Percentiles rank a stretch among this genome's conserved stretches.
These are phyloP conservation scores for Stigmatopora nigra DNA, from an alignment of 2,113 vertebrate species.

Conservation along the genomic window DNA sequence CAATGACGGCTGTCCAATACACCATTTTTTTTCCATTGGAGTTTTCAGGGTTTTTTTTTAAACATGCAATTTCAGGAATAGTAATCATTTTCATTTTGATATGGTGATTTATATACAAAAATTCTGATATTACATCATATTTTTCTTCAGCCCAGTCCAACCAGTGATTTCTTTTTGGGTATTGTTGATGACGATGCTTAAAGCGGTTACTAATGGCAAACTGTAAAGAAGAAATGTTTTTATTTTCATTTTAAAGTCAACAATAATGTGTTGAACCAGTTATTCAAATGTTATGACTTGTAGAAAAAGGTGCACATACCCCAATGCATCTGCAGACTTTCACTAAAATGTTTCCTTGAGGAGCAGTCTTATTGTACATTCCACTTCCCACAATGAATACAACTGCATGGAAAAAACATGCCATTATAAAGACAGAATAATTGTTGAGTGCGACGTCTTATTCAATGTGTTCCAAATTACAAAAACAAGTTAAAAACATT, in stretches of 20 bases:
- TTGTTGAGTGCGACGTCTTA: neutral
- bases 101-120: no score
- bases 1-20: no score
- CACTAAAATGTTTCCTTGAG: conserved; percentile 84
- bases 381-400: conserved; percentile 83
- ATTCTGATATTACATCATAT: conserved; percentile 72
- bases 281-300: neutral
- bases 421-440: neutral
- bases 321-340: conserved; percentile 78
- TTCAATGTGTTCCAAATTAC: neutral
- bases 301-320: conserved; percentile 68
- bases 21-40: neutral
- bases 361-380: conserved; percentile 82
- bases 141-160: conserved; percentile 93
- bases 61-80: neutral
- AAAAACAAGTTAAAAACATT: neutral
- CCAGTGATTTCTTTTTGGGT: conserved; percentile 84
- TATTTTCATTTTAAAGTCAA: neutral
- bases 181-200: conserved; percentile 66
- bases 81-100: neutral
- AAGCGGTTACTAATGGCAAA: conserved; percentile 87
- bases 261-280: neutral
- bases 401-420: conserved; percentile 58
- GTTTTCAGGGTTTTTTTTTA: neutral
- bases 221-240: conserved; percentile 54